Base-by-base conservation (phyloP, 30 jellyfish, hydroid and myxozoan species). In the Phacellophora camtschatica region DNA sequence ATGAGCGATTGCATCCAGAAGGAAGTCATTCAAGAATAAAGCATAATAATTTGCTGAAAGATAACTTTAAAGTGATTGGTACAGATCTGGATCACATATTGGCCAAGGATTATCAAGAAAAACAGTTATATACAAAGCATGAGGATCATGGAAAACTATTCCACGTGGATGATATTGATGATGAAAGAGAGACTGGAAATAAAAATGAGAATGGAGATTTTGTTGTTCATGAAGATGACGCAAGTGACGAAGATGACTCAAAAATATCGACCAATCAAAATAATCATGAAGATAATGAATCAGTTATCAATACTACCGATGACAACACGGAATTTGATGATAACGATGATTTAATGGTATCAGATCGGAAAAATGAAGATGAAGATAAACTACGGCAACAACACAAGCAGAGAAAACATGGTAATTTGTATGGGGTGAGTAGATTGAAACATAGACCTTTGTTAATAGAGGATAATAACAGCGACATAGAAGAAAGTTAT, bases 311-410 rank as follows among this genome's bases (percentile, higher is more conserved):
- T 16, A 31, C 61, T 11, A 62, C 73, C 30, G 61, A 69, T 66
- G 92, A 65, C 16, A 84, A 49, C 27, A 83, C 64, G 1, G 96
- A 76, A 25, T 53, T 42, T 77, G 56, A 76, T 39, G 36, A 69
- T 77, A 85, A 33, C 20, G 72, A 42, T 66, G 83, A 69, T 30
- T 0, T 28, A 5, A 57, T 25, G 23, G 39, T 15, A 8, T 61
- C 22, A 3, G 74, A 28, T 51, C 43, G 34, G 31, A 11, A 37
- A 7, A 3, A 37, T 56, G 32, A 18, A 37, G 29, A 31, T 31
- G 57, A n/a, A n/a, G n/a, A n/a, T n/a, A n/a, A n/a, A n/a, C n/a
- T n/a, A n/a, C n/a, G n/a, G n/a, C 16, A 50, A 46, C 22, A n/a
- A 19, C 74, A 72, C 51, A 29, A 25, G 25, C 85, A 25, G 15